These are phyloP conservation scores for Psettodes erumei DNA, from an alignment of 2,113 vertebrate genomes.

Conservation along the genomic window DNA sequence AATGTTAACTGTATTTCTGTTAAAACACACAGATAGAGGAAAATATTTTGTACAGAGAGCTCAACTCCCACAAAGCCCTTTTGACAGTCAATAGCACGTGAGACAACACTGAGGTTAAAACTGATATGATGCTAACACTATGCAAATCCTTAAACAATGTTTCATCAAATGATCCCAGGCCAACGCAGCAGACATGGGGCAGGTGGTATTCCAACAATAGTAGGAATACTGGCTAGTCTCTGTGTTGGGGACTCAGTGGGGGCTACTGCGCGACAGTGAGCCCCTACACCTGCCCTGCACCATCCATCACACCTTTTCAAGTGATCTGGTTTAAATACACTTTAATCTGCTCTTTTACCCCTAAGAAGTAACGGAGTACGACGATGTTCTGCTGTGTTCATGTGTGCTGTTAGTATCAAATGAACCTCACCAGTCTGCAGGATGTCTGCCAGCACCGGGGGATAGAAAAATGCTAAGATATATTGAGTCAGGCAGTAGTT, in stretches of 20 bases:
- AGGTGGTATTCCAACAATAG: not conserved
- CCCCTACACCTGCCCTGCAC: not conserved
- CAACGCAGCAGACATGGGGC: not conserved
- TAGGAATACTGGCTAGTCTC: not conserved
- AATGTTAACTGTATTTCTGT: not conserved
- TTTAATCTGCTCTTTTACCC: not conserved
- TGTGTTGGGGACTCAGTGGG: not conserved
- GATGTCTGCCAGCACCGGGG: not conserved
- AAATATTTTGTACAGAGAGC: not conserved
- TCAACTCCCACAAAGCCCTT: not conserved
- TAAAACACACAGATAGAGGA: not conserved
- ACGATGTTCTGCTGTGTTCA: not conserved
- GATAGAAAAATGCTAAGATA: not conserved
- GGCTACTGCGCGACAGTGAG: not conserved
- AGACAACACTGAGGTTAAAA: not conserved
- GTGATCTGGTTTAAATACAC: not conserved
- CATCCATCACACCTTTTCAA: not conserved
- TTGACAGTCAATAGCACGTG: not conserved
- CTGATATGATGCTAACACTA: not conserved
- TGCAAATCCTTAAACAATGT: not conserved
- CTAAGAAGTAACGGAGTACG: not conserved
- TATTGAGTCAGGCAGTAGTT: constrained; percentile 32
- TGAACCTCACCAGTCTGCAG: not conserved
- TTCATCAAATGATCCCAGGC: not conserved
- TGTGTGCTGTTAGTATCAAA: not conserved